These are phyloP conservation scores for Drosophila elegans DNA, from an alignment of 1,140 invertebrate genomes.

Conservation along the genomic window DNA sequence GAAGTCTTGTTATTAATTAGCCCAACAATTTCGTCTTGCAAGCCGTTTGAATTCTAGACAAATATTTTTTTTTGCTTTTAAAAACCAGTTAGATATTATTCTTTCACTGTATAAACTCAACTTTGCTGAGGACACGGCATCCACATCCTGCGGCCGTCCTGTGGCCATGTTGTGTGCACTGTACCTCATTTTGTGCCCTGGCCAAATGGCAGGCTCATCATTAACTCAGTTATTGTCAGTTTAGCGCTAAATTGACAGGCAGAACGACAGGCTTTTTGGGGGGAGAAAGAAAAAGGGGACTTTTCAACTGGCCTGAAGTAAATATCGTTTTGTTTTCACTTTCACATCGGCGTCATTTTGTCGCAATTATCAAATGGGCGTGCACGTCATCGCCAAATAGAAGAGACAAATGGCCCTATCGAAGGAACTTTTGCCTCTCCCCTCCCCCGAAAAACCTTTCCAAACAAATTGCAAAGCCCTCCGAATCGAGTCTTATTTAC, in stretches of 20 bases:
- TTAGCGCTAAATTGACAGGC: constrained; percentile 75
- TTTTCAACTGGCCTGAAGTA: constrained; percentile 32
- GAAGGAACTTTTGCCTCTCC: constrained; percentile 18
- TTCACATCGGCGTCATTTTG: constrained; percentile 39
- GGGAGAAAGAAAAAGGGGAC: neutral
- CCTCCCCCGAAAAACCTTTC: constrained; percentile 11
- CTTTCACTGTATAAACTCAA: constrained; percentile 26
- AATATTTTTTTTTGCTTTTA: neutral
- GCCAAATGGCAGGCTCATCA: constrained; percentile 72
- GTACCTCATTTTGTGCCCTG: constrained; percentile 53
- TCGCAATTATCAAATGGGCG: constrained; percentile 60
- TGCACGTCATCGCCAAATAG: constrained; percentile 52
- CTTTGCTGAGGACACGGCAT: constrained; percentile 40
- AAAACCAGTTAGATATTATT: neutral
- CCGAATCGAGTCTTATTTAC: constrained; percentile 46
- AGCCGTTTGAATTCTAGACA: too few species aligned
- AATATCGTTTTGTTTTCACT: constrained; percentile 71
- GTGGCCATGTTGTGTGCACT: constrained; percentile 29
- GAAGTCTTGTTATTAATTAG: too few species aligned
- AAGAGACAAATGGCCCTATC: constrained; percentile 28
- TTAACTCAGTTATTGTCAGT: constrained; percentile 78
- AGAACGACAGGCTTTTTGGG: constrained; percentile 20
- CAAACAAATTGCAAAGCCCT: constrained; percentile 50
- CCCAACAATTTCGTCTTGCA: too few species aligned
- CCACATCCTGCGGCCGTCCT: constrained; percentile 30